These are phyloP conservation scores for Actinia equina DNA, from an alignment of 64 coral and sea anemone genomes.

Conservation along the genomic window DNA sequence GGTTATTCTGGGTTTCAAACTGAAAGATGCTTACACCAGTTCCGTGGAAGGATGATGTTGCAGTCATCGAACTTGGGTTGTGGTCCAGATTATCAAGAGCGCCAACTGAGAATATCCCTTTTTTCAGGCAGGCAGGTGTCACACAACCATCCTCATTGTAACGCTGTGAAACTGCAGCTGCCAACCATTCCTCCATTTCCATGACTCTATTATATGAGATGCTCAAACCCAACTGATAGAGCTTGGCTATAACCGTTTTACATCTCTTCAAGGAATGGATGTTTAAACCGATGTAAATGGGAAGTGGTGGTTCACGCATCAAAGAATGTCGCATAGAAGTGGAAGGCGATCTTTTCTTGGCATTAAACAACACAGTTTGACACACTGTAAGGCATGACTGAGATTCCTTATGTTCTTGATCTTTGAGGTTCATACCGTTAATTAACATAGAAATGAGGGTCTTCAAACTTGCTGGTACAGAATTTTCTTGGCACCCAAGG, in stretches of 20 bases:
- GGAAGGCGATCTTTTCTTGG: conserved; percentile 12
- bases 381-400: conserved; percentile 37
- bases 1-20: conserved; percentile 19
- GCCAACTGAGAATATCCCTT: conserved; percentile 47
- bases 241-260: conserved; percentile 44
- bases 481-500: conserved; percentile 16
- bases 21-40: conserved; percentile 47
- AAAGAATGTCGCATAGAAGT: no score
- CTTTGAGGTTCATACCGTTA: conserved; percentile 33
- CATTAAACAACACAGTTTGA: conserved; percentile 42
- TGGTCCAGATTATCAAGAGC: conserved; percentile 56
- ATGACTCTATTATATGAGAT: conserved; percentile 53
- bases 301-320: conserved; percentile 36
- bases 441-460: conserved; percentile 51
- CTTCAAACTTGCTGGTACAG: conserved; percentile 30
- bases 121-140: conserved; percentile 30
- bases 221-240: conserved; percentile 35
- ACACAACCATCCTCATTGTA: conserved; percentile 44
- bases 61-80: conserved; percentile 48
- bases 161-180: conserved; percentile 27
- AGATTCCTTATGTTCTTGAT: conserved; percentile 14
- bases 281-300: conserved; percentile 48
- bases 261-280: conserved; percentile 44
- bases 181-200: conserved; percentile 35
- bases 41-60: conserved; percentile 52